phyloP scores from a whole-genome alignment of 2,113 vertebrate genomes.

The Cromileptes altivelis region DNA sequence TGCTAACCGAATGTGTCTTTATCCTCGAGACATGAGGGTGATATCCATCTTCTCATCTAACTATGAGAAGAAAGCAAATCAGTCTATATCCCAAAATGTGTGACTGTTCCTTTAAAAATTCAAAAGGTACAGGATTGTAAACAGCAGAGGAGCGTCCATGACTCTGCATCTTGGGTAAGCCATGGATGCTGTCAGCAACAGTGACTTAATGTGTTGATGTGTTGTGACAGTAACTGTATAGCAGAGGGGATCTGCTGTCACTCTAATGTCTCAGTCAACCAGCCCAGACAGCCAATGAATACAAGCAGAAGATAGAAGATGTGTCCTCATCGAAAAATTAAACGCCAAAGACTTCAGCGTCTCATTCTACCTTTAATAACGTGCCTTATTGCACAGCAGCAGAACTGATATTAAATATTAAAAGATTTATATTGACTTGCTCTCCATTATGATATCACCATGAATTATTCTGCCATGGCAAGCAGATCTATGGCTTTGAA shows the following conservation, averaged over 20 bases:
- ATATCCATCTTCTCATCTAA: neutral
- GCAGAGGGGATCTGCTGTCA: slow-evolving; percentile 47
- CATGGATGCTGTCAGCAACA: slow-evolving; percentile 11
- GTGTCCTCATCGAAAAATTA: neutral
- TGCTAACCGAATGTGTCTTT: neutral
- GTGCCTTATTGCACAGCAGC: slow-evolving; percentile 9
- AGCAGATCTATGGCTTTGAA: slow-evolving; percentile 28
- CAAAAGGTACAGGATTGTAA: slow-evolving; percentile 7
- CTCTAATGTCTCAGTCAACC: slow-evolving; percentile 43
- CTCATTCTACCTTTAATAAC: slow-evolving; percentile 5
- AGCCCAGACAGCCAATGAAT: slow-evolving; percentile 11
- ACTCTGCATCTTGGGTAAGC: slow-evolving; percentile 5
- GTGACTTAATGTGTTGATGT: slow-evolving; percentile 48
- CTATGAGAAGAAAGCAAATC: neutral
- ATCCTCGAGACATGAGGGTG: neutral
- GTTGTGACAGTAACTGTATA: slow-evolving; percentile 46
- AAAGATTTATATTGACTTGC: slow-evolving; percentile 26
- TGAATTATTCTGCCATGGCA: slow-evolving; percentile 33
- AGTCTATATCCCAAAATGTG: neutral
- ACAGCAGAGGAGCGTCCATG: neutral
- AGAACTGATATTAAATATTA: slow-evolving; percentile 37
- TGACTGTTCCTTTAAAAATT: neutral
- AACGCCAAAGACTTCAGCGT: neutral
- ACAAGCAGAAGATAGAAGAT: slow-evolving; percentile 8
- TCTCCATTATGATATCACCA: slow-evolving; percentile 35